Conservation (phyloP, 30 jellyfish, hydroid and myxozoan genomes). For the Hydra vulgaris region DNA sequence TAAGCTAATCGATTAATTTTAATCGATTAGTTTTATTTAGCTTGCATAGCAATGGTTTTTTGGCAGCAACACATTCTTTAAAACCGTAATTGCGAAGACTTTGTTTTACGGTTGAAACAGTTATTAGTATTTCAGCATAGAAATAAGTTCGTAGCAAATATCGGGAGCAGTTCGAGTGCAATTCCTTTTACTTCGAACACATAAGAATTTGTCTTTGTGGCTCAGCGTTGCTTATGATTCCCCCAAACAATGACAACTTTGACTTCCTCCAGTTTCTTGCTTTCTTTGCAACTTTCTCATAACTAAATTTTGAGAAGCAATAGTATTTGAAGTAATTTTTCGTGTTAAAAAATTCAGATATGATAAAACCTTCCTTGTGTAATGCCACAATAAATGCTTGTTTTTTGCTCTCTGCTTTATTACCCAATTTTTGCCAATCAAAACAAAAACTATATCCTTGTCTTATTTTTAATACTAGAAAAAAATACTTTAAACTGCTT, state of each 20-base stretch:
- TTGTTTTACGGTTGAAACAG: background rate
- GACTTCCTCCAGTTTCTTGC: background rate
- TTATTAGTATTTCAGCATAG: background rate
- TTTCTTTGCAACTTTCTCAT: background rate
- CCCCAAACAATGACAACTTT: background rate
- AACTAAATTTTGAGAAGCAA: too few relatives aligned
- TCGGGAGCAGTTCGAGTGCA: background rate
- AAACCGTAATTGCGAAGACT: background rate
- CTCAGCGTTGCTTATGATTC: background rate
- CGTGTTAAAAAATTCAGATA: too few relatives aligned
- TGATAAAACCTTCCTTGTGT: too few relatives aligned
- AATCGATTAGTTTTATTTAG: background rate
- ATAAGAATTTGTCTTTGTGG: background rate
- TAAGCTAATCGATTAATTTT: too few relatives aligned
- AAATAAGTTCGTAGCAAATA: background rate
- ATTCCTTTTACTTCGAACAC: background rate
- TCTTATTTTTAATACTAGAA: too few relatives aligned
- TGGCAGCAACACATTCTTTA: background rate
- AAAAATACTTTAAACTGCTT: too few relatives aligned
- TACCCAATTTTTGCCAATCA: too few relatives aligned
- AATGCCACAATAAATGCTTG: too few relatives aligned
- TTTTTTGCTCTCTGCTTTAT: too few relatives aligned
- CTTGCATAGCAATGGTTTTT: background rate
- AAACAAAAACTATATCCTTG: too few relatives aligned
- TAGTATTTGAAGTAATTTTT: too few relatives aligned